These are phyloP conservation scores for Antheraea yamamai DNA, from an alignment of 2,888 invertebrate genomes.

Conservation along the genomic window DNA sequence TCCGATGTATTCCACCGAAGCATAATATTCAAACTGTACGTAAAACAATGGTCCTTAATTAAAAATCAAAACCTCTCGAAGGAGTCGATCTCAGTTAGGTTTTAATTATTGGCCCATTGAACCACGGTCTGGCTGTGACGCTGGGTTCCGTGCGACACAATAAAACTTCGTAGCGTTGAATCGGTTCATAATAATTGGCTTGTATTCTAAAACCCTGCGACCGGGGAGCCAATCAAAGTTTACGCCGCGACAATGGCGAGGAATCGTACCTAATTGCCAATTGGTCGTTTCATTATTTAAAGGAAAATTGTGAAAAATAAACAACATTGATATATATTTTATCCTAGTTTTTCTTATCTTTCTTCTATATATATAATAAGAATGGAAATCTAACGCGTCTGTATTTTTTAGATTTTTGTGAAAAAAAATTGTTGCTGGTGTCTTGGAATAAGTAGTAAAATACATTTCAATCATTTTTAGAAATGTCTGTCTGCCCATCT, in stretches of 20 bases:
- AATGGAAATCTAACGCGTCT: too few species aligned
- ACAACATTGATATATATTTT: not conserved
- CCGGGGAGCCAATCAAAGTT: constrained; percentile 71
- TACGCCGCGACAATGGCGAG: constrained; percentile 32
- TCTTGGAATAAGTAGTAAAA: too few species aligned
- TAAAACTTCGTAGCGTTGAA: constrained; percentile 71
- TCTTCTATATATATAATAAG: too few species aligned
- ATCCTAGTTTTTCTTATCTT: too few species aligned
- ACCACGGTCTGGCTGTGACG: constrained; percentile 67
- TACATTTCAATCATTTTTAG: too few species aligned
- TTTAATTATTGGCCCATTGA: constrained; percentile 77
- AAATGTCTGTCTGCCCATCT: too few species aligned
- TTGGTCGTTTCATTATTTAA: constrained; percentile 50
- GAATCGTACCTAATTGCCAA: constrained; percentile 30
- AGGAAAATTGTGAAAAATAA: not conserved
- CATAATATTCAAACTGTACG: not conserved
- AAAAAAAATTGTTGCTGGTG: too few species aligned
- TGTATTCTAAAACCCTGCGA: constrained; percentile 54
- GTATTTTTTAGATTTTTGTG: too few species aligned
- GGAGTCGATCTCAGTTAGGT: constrained; percentile 63
- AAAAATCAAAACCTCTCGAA: constrained; percentile 60
- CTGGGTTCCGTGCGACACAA: constrained; percentile 60
- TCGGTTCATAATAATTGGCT: constrained; percentile 75
- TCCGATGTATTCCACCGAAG: not conserved
- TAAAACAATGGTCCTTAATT: constrained; percentile 50